Percentiles rank a stretch among this genome's conserved stretches.
Conservation (phyloP, 2,113 vertebrate genomes). For the Ptyas mucosa region DNA sequence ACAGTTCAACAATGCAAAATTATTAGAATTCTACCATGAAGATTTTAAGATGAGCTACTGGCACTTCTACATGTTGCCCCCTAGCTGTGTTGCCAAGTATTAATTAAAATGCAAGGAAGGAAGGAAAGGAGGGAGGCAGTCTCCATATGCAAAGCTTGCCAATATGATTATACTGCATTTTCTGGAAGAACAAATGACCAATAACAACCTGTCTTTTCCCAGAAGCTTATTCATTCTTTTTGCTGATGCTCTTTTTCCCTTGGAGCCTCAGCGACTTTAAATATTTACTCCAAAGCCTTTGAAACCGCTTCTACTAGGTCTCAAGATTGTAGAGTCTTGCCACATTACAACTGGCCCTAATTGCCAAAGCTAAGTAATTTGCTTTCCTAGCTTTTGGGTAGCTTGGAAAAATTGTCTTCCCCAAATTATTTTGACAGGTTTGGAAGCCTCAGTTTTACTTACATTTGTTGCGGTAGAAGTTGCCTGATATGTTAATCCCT, state of each 20-base stretch:
- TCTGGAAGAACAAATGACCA: neutral
- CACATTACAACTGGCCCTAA: neutral
- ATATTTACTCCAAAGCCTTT: neutral
- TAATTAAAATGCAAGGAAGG: neutral
- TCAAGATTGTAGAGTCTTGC: neutral
- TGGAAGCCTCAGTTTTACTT: conserved; percentile 55
- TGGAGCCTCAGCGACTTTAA: neutral
- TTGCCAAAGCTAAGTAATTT: neutral
- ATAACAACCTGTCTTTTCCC: neutral
- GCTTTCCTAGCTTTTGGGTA: neutral
- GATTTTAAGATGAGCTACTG: neutral
- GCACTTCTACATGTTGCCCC: neutral
- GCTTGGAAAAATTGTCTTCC: neutral
- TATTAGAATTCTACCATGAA: neutral
- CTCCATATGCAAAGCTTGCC: neutral
- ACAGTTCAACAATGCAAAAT: neutral
- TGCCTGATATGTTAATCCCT: conserved; percentile 91
- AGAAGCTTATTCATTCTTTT: neutral
- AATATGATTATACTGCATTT: neutral
- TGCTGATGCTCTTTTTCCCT: neutral
- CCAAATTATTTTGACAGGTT: neutral
- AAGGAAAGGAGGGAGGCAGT: neutral
- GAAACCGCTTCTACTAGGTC: neutral
- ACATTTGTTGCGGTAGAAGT: conserved; percentile 91
- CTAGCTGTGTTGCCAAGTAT: neutral